Base-by-base conservation (phyloP, 2,113 vertebrate genomes). In the Pseudorhombus dupliciocellatus region DNA sequence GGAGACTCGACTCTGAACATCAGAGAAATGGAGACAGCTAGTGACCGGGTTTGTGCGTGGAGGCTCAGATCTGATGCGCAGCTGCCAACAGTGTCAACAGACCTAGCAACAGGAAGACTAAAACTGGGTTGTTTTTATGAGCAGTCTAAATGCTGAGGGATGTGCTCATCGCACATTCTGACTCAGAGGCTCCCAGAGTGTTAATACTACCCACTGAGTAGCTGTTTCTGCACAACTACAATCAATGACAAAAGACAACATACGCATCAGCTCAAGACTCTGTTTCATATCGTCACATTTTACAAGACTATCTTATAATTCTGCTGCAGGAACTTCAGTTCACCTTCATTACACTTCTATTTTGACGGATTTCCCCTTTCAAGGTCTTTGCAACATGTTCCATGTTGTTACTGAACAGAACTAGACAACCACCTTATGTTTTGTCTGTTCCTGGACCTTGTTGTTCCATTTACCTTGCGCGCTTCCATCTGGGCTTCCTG, bases 401-500 rank as follows among this genome's bases (percentile, higher is more conserved):
- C 1, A 3, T 8, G 46, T n/a, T 8, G 46, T 12, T 50, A n/a
- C 28, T 64, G 15, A 52, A 66, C 66, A 40, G 22, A 52, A 21
- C 44, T 11, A 51, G 40, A 30, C 46, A 46, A 73, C 72, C 21
- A 58, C 31, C 54, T 37, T 37, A 9, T 26, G 62, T 50, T 57
- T 48, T 10, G 18, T 20, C 60, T 10, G 8, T 22, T 40, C 21
- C 1, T 0, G 24, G 18, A 64, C 65, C 58, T 26, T 24, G 63
- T 18, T 52, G 16, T 44, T 31, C 20, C 10, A 66, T 73, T 60
- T 91, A 98, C 98, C 96, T 98, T 98, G 90, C 94, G 95, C 1
- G 89, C 94, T 87, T 98, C 97, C 80, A 97, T 50, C 73, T 95
- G 96, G 71, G 94, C 97, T 92, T 99, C 97, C 90, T 97, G 96